Conservation (phyloP, 2,888 invertebrate species). For the Thelaira solivaga region DNA sequence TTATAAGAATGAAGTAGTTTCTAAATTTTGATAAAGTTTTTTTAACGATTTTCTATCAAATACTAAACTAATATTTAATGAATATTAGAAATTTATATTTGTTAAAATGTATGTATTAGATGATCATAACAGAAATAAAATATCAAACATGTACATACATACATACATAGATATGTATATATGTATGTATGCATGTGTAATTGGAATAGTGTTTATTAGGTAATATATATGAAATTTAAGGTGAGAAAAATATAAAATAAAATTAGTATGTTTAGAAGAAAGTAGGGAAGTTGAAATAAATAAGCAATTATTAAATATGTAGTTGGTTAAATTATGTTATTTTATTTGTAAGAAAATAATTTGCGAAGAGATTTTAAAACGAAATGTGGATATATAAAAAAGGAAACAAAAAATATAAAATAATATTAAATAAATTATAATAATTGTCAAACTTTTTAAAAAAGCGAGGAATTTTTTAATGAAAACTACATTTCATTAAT, state of each 20-base stretch:
- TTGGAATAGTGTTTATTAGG: no score
- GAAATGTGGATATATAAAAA: slow-evolving; percentile 21
- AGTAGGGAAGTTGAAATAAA: no score
- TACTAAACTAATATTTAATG: slow-evolving; percentile 22
- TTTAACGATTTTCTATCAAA: slow-evolving; percentile 4
- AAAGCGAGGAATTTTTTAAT: neutral
- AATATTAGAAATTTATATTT: neutral
- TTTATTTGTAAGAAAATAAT: neutral
- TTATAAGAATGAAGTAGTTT: slow-evolving; percentile 30
- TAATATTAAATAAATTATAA: slow-evolving; percentile 38
- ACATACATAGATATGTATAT: neutral
- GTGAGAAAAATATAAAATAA: no score
- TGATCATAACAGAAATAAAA: no score
- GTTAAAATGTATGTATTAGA: no score
- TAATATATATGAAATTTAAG: no score
- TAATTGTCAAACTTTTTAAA: neutral
- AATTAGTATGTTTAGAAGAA: no score
- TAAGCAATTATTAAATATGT: no score
- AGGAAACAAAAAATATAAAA: slow-evolving; percentile 42
- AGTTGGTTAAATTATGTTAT: slow-evolving; percentile 38
- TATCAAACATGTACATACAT: no score
- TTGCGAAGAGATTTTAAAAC: neutral
- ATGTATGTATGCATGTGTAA: slow-evolving; percentile 28
- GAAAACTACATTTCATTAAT: slow-evolving; percentile 1
- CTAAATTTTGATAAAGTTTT: neutral